phyloP scores from a whole-genome alignment of 2,888 invertebrate genomes.

The Euspilapteryx auroguttella region DNA sequence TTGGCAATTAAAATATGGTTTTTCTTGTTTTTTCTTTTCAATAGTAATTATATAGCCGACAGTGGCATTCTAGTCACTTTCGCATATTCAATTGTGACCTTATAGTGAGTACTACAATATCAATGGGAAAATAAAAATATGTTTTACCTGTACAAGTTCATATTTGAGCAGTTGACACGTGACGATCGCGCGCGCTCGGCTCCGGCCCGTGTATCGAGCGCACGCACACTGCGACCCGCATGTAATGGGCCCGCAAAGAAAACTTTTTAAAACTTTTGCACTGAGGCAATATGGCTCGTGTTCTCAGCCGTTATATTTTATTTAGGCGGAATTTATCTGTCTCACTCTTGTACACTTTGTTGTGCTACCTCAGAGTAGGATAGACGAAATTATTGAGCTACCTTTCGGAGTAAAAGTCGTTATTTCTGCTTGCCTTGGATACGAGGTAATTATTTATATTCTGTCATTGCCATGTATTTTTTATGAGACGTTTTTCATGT shows the following conservation, averaged over 20 bases:
- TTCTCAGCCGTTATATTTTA: constrained; percentile 59
- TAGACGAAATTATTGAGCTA: too few relatives aligned
- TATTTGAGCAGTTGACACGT: too few relatives aligned
- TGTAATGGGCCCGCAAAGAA: constrained; percentile 63
- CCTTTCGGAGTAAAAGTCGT: too few relatives aligned
- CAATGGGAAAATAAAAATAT: too few relatives aligned
- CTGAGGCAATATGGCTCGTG: constrained; percentile 63
- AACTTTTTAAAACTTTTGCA: constrained; percentile 63
- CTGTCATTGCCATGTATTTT: constrained; percentile 59
- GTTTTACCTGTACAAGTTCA: too few relatives aligned
- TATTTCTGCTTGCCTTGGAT: constrained; percentile 49
- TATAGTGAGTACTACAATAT: too few relatives aligned
- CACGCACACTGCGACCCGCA: constrained; percentile 33
- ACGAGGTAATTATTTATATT: constrained; percentile 62
- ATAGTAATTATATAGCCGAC: too few relatives aligned
- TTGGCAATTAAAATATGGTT: too few relatives aligned
- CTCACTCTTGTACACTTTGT: constrained; percentile 23
- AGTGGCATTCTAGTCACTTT: too few relatives aligned
- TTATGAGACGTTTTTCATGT: constrained; percentile 31
- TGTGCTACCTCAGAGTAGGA: constrained; percentile 20
- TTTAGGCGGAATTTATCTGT: constrained; percentile 46
- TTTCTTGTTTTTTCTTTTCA: too few relatives aligned
- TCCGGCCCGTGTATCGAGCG: constrained; percentile 36
- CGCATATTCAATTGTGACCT: too few relatives aligned
- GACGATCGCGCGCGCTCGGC: too few relatives aligned